Evolutionary conservation across 2,797 vertebrate genomes (phyloP).

Genomic region (Thripadectes ignobilis): DNA sequence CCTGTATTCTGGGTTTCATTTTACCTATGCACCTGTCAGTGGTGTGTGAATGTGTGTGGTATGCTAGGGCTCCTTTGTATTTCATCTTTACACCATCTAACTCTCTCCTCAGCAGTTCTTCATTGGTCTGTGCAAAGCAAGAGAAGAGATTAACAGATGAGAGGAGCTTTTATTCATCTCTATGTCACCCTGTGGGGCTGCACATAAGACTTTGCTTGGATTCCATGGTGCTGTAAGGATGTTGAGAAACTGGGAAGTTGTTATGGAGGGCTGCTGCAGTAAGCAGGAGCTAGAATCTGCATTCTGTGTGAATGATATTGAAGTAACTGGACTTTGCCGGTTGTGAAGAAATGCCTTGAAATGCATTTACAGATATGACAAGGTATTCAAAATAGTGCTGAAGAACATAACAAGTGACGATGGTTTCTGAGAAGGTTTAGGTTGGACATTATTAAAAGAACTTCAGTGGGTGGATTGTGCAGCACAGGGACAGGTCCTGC

Average conservation of each 20-base stretch:
- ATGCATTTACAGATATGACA: background rate
- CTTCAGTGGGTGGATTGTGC: background rate
- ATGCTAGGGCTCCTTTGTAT: background rate
- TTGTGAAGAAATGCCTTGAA: background rate
- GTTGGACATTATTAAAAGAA: background rate
- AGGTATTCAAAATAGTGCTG: background rate
- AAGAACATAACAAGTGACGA: background rate
- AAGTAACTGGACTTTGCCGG: background rate
- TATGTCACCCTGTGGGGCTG: background rate
- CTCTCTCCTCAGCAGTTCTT: background rate
- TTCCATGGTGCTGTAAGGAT: background rate
- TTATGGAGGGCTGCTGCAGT: background rate
- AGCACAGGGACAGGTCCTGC: background rate
- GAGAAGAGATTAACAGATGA: background rate
- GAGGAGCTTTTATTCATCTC: background rate
- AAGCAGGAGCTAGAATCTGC: background rate
- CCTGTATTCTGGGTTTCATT: background rate
- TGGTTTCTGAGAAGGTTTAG: background rate
- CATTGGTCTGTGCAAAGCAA: background rate
- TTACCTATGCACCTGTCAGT: background rate
- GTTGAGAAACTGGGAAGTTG: background rate
- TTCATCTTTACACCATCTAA: background rate
- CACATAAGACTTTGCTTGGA: background rate
- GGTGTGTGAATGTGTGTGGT: background rate
- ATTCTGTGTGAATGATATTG: background rate